phyloP scores from a whole-genome alignment of 2,113 vertebrate species.

The Ictalurus furcatus region DNA sequence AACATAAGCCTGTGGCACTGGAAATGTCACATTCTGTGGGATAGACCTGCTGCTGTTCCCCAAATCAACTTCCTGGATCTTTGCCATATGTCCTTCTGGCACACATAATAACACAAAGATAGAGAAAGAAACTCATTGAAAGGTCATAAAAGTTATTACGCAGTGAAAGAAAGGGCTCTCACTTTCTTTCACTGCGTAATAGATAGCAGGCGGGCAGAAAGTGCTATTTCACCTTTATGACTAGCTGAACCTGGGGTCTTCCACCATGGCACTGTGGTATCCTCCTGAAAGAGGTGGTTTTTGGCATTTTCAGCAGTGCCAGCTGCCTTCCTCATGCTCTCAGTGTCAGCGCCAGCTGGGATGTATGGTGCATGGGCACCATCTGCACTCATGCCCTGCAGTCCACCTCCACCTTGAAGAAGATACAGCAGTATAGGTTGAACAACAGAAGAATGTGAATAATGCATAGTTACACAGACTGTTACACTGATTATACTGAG shows the following conservation, averaged over 20 bases:
- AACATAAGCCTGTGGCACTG: neutral
- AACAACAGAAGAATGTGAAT: slow-evolving; percentile 26
- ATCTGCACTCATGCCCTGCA: slow-evolving; percentile 42
- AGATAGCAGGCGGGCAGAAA: slow-evolving; percentile 11
- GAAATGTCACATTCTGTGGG: slow-evolving; percentile 11
- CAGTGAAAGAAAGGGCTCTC: slow-evolving; percentile 6
- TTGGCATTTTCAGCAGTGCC: slow-evolving; percentile 29
- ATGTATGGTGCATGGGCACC: slow-evolving; percentile 44
- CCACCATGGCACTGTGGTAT: slow-evolving; percentile 12
- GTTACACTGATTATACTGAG: slow-evolving; percentile 10
- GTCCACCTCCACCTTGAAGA: slow-evolving; percentile 43
- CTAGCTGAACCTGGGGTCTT: slow-evolving; percentile 19
- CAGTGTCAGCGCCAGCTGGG: slow-evolving; percentile 41
- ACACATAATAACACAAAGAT: neutral
- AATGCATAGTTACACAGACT: slow-evolving; percentile 17
- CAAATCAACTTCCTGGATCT: slow-evolving; percentile 10
- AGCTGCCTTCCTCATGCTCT: slow-evolving; percentile 50
- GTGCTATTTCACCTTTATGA: slow-evolving; percentile 34
- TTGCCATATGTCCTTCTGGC: slow-evolving; percentile 15
- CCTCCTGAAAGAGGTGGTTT: slow-evolving; percentile 30
- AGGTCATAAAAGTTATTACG: slow-evolving; percentile 19
- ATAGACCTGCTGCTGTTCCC: slow-evolving; percentile 22
- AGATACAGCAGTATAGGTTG: slow-evolving; percentile 31
- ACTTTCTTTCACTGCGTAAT: too few species aligned
- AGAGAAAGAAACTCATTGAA: slow-evolving; percentile 12